Base-by-base conservation (phyloP, 2,888 invertebrate species). In the Cheilosia soror region DNA sequence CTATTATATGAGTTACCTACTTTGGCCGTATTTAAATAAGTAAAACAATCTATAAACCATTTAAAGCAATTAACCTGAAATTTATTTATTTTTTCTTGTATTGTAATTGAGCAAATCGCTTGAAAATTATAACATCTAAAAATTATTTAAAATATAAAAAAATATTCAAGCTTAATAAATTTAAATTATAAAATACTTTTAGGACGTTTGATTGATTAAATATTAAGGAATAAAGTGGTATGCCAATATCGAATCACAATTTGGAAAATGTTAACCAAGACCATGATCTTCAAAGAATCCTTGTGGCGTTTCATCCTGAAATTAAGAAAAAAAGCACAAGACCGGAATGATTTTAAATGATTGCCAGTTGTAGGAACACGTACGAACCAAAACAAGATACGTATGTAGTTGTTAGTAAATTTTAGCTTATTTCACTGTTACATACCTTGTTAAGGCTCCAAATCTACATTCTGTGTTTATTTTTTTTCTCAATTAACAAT, bases 271-370 rank as follows among this genome's bases (percentile, higher is more conserved):
- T 95, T 96, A 98, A 90, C 98, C 98, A 89, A 99, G 95, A 88
- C 99, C 99, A 93, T 99, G 98, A 94, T 99, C 99, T 93, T 99
- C 99, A 93, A 99, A 99, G 94, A 99, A 98, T 90, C 99, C 99
- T 93, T 99, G 99, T 72, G 99, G 99, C 76, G 99, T 99, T 94
- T 99, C 99, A 94, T 99, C 99, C 98, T 99, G 95, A 91, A 97
- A 97, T 94, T 95, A 94, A 93, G 93, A 92, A 88, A 27, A 27
- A 87, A 88, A 80, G 83, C 51, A 44, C 44, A 15, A 47, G 20
- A 55, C 49, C 27, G 69, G 31, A 2, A 66, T 44, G 27, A 66
- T 72, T 75, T 57, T 29, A 51, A 57, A 82, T 66, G 27, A 57
- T 66, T 60, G 37, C 42, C 25, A 49, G 49, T 15, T 11, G 33